These are phyloP conservation scores for Euplexia lucipara DNA, from an alignment of 2,888 invertebrate genomes.

Conservation along the genomic window DNA sequence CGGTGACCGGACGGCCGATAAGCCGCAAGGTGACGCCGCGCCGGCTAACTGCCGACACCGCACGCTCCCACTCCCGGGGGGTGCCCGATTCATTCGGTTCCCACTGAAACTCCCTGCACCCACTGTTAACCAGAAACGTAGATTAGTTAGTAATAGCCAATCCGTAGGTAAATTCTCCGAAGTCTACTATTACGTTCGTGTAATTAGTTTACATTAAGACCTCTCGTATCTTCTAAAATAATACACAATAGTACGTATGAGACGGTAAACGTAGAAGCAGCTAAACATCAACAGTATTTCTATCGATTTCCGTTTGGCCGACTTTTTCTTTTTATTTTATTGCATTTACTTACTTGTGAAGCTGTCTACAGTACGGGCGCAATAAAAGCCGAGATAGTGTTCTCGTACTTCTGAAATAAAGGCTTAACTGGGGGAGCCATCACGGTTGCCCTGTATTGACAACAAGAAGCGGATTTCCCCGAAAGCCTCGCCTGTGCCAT, in stretches of 20 bases:
- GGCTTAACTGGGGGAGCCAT: conserved; percentile 89
- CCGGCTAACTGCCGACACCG: conserved; percentile 75
- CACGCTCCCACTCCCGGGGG: conserved; percentile 64
- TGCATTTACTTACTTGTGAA: conserved; percentile 78
- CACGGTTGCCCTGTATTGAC: conserved; percentile 90
- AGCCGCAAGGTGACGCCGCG: conserved; percentile 82
- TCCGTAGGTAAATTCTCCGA: conserved; percentile 49
- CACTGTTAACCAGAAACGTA: conserved; percentile 70
- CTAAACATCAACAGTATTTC: conserved; percentile 60
- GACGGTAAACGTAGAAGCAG: conserved; percentile 47
- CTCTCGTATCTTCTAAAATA: background rate
- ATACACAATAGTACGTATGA: conserved; percentile 6
- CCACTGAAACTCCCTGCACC: conserved; percentile 67
- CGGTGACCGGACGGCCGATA: conserved; percentile 80
- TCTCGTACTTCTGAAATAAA: conserved; percentile 87
- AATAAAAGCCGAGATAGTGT: conserved; percentile 89
- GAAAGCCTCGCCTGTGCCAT: conserved; percentile 90
- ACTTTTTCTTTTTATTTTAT: conserved; percentile 75
- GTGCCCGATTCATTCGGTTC: conserved; percentile 72
- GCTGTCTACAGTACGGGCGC: conserved; percentile 78
- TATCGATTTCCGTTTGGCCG: conserved; percentile 71
- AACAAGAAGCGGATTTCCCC: conserved; percentile 90
- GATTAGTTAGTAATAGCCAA: conserved; percentile 74
- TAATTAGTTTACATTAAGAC: conserved; percentile 10
- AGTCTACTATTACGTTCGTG: conserved; percentile 16